Conservation (phyloP, 2,888 invertebrate genomes). For the Cantharis rustica region DNA sequence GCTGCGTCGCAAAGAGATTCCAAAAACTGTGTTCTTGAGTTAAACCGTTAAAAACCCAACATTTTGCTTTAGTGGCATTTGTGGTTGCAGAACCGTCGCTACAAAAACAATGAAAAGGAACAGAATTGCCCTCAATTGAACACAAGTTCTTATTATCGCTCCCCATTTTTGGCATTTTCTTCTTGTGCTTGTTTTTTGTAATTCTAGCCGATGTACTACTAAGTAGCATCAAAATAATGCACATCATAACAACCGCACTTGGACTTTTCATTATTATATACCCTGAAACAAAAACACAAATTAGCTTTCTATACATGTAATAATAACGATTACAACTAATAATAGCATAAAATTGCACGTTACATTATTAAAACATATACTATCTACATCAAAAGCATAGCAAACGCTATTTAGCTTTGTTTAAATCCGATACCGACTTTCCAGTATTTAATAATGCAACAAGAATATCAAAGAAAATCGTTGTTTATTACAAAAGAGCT, state of each 20-base stretch:
- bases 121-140: constrained; percentile 38
- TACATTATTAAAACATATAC: not conserved
- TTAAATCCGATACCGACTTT: not conserved
- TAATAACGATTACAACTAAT: not conserved
- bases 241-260: constrained; percentile 5
- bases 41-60: constrained; percentile 73
- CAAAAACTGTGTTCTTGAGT: constrained; percentile 71
- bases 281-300: constrained; percentile 20
- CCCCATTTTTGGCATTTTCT: constrained; percentile 17
- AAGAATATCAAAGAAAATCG: not conserved
- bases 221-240: constrained; percentile 9
- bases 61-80: constrained; percentile 74
- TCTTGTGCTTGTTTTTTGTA: constrained; percentile 24
- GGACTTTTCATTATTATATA: constrained; percentile 16
- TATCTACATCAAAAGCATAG: not conserved
- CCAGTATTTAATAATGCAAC: not conserved
- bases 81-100: constrained; percentile 59
- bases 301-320: not conserved
- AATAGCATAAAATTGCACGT: not conserved
- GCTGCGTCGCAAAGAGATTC: constrained; percentile 76
- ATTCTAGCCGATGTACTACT: constrained; percentile 8
- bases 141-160: constrained; percentile 33
- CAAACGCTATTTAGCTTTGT: not conserved
- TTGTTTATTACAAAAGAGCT: not conserved
- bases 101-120: constrained; percentile 71